These are phyloP conservation scores for Orientallactaga sibirica DNA, from an alignment of 2,797 vertebrate genomes.

Conservation along the genomic window DNA sequence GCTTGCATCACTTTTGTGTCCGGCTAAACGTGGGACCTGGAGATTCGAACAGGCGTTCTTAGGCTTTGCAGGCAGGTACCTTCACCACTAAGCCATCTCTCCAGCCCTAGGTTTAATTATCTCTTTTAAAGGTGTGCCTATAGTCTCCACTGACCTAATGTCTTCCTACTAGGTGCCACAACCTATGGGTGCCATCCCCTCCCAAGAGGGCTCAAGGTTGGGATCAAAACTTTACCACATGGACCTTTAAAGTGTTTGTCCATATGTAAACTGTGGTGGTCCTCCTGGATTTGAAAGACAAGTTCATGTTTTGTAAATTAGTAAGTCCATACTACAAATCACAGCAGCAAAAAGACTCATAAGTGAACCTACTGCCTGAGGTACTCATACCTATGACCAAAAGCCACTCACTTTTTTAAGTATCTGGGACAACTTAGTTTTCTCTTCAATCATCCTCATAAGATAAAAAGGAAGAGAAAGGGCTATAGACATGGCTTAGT, in stretches of 20 bases:
- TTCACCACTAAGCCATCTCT: too few relatives aligned
- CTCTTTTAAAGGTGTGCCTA: neutral
- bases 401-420: neutral
- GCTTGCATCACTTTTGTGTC: too few relatives aligned
- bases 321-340: constrained; percentile 24
- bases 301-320: neutral
- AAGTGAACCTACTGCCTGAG: neutral
- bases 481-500: too few relatives aligned
- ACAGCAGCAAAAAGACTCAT: neutral
- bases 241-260: neutral
- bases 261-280: neutral
- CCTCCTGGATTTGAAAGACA: neutral
- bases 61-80: too few relatives aligned
- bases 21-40: too few relatives aligned
- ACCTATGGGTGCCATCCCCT: neutral
- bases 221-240: too few relatives aligned
- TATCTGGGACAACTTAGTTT: neutral
- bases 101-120: too few relatives aligned
- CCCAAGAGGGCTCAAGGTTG: neutral
- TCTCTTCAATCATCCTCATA: neutral
- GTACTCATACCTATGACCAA: neutral
- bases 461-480: neutral
- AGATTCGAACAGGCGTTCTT: too few relatives aligned
- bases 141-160: too few relatives aligned
- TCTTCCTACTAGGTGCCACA: neutral